phyloP scores from a whole-genome alignment of 2,797 vertebrate species.

The Sebastes reedi region DNA sequence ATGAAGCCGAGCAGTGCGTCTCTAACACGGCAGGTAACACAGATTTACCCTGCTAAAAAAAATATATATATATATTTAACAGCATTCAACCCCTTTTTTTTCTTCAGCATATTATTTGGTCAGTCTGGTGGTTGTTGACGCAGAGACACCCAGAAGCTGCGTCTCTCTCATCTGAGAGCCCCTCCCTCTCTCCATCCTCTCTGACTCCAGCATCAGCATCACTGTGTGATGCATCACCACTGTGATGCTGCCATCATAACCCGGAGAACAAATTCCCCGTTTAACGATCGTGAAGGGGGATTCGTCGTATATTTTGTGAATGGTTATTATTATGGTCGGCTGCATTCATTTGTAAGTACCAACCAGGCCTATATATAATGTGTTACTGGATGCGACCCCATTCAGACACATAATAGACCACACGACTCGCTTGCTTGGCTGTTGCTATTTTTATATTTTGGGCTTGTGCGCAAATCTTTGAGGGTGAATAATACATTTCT shows the following conservation, averaged over 20 bases:
- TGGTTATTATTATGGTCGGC: neutral
- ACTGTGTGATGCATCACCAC: slow-evolving; percentile 10
- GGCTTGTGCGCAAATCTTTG: neutral
- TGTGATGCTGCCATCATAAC: slow-evolving; percentile 48
- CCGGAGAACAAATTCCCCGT: slow-evolving; percentile 21
- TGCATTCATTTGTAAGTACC: slow-evolving; percentile 9
- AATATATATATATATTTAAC: neutral
- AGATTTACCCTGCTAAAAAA: neutral
- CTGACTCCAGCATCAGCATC: slow-evolving; percentile 52
- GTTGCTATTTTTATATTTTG: neutral
- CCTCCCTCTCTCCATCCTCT: slow-evolving; percentile 50
- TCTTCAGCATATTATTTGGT: neutral
- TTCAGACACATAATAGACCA: neutral
- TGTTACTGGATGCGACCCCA: neutral
- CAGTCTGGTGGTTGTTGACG: slow-evolving; percentile 34
- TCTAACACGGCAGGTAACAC: neutral
- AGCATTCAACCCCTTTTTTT: neutral
- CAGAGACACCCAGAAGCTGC: slow-evolving; percentile 50
- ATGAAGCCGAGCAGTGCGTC: slow-evolving; percentile 6
- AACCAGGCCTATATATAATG: neutral
- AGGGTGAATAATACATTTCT: slow-evolving; percentile 4
- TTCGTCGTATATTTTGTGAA: slow-evolving; percentile 18
- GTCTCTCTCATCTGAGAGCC: slow-evolving; percentile 26
- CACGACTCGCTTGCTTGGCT: neutral
- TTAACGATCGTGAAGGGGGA: slow-evolving; percentile 18